Evolutionary conservation across 2,888 invertebrate genomes (phyloP), one percentile per base, ranked within the genome.

Genomic region (Lithosia quadra): DNA sequence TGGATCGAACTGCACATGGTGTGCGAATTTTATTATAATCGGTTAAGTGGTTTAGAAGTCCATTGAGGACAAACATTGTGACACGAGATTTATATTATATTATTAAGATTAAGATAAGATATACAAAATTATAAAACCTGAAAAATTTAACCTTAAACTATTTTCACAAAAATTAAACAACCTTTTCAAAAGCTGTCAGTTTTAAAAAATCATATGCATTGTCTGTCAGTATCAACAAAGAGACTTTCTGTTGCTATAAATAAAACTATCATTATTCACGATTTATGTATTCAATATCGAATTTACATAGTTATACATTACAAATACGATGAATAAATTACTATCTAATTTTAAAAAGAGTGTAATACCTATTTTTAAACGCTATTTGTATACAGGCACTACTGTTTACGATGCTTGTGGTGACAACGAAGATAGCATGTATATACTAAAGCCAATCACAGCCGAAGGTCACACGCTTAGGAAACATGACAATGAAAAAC

Each of bases 401-500:
- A 58, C 39, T 7, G 55, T 55, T 18, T 36, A 53, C 24, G 58
- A 69, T 22, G 28, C n/a, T 13, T 9, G 62, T n/a, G 36, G 10
- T 4, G 28, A 58, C 18, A 33, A 53, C n/a, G 58, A 60, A 60
- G 49, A 57, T 1, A n/a, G 28, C 11, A 55, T 57, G n/a, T 28
- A 61, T 43, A 24, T 34, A 28, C 49, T 71, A 5, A 65, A 76
- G 43, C 90, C 91, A 0, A 84, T 94, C 2, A 86, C 86, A 57
- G 73, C 79, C 22, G 75, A 84, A 21, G 78, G 78, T 60, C 84
- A 87, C 71, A 94, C 92, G 0, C 56, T 94, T 1, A 86, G 86
- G 63, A 86, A 76, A 59, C 94, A 94, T 71, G 86, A 94, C 65
- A 94, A 93, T 60, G 59, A 62, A 0, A 81, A 73, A 61, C 87